phyloP scores from a whole-genome alignment of 2,113 vertebrate genomes.

The Sturnira hondurensis region DNA sequence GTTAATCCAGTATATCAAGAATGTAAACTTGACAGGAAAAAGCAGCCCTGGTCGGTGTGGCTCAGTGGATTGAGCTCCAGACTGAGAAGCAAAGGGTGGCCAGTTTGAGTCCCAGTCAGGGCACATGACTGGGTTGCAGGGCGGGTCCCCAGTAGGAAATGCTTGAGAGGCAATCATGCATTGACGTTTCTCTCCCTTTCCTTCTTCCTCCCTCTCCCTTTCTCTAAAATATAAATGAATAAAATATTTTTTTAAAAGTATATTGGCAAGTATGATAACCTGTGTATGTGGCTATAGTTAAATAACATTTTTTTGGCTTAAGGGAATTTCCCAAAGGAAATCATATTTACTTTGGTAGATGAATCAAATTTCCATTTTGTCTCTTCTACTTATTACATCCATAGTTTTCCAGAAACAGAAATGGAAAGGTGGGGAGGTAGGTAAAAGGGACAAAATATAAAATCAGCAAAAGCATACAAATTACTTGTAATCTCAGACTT shows the following conservation, averaged over 20 bases:
- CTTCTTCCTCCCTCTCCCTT: too few species aligned
- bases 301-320: background rate
- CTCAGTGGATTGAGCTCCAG: too few species aligned
- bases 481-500: background rate
- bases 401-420: background rate
- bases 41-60: background rate
- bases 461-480: background rate
- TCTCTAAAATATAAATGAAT: too few species aligned
- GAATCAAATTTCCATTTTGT: background rate
- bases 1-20: background rate
- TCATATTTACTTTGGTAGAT: background rate
- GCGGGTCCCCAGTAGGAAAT: too few species aligned
- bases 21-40: background rate
- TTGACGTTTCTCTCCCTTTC: too few species aligned
- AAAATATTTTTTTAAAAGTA: background rate
- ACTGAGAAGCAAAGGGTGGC: too few species aligned
- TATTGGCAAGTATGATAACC: background rate
- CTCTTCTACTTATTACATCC: background rate
- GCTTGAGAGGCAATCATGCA: too few species aligned
- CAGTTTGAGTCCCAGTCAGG: too few species aligned
- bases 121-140: too few species aligned
- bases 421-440: background rate
- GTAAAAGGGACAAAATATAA: background rate
- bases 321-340: background rate
- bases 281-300: background rate